Evolutionary conservation across 2,113 vertebrate genomes (phyloP).

Genomic region (Raphicerus campestris): DNA sequence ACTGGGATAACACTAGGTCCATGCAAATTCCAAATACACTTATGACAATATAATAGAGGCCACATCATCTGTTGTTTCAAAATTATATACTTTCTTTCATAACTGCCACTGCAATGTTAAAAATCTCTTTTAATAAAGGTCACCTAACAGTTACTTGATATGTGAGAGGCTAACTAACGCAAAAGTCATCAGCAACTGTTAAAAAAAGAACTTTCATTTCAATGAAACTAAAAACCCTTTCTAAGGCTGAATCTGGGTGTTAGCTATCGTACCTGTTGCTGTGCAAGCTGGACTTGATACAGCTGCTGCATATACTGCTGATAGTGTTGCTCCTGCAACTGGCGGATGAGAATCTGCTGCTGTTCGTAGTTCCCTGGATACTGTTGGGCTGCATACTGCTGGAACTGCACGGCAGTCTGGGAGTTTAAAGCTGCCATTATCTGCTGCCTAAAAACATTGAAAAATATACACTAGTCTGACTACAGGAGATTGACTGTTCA

Average conservation of each 20-base stretch:
- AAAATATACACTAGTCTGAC: conserved; percentile 50
- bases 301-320: conserved; percentile 99
- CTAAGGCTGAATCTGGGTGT: background rate
- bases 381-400: conserved; percentile 98
- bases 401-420: conserved; percentile 98
- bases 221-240: background rate
- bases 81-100: background rate
- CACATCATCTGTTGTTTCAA: background rate
- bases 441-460: conserved; percentile 87
- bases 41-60: background rate
- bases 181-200: conserved; percentile 33
- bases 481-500: background rate
- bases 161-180: background rate
- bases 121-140: background rate
- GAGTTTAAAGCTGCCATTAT: conserved; percentile 99
- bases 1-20: background rate
- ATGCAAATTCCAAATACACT: background rate
- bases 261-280: conserved; percentile 89
- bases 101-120: background rate
- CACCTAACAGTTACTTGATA: background rate
- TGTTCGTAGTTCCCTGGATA: conserved; percentile 96
- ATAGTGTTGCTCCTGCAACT: conserved; percentile 99
- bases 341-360: conserved; percentile 95
- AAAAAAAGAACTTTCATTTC: background rate
- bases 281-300: conserved; percentile 98